Conservation (phyloP, 2,113 vertebrate genomes). For the Damaliscus lunatus region DNA sequence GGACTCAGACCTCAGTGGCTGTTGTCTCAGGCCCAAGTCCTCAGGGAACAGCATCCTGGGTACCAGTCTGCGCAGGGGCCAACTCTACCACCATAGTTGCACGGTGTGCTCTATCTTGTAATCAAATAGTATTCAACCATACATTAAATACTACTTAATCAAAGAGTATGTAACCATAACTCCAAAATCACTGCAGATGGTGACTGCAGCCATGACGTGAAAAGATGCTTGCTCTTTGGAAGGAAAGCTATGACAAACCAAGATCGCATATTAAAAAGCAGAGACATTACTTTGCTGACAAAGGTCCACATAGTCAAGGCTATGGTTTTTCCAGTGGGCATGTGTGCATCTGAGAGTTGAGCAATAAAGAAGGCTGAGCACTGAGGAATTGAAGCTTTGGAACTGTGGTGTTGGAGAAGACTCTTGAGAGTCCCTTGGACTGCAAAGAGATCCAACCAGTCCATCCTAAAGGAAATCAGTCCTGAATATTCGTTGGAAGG, state of each 20-base stretch:
- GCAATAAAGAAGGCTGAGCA: background rate
- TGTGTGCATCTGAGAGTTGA: background rate
- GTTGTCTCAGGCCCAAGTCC: rapidly evolving
- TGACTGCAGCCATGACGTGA: background rate
- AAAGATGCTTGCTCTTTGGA: background rate
- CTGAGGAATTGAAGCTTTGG: background rate
- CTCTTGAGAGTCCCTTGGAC: background rate
- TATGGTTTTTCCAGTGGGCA: background rate
- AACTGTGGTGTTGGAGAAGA: background rate
- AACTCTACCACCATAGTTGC: rapidly evolving
- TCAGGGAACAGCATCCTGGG: rapidly evolving
- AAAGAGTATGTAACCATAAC: background rate
- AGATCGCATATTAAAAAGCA: background rate
- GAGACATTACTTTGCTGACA: background rate
- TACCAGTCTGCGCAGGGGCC: rapidly evolving
- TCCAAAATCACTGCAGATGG: background rate
- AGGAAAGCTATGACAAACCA: background rate
- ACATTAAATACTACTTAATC: background rate
- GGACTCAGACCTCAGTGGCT: background rate
- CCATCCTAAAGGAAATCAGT: background rate
- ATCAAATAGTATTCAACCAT: background rate
- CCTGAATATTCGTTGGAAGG: background rate
- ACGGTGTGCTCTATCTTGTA: background rate
- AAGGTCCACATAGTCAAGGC: background rate
- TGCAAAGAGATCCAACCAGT: background rate